These are phyloP conservation scores for Eremobia ochroleuca DNA, from an alignment of 2,888 invertebrate species.

Conservation along the genomic window DNA sequence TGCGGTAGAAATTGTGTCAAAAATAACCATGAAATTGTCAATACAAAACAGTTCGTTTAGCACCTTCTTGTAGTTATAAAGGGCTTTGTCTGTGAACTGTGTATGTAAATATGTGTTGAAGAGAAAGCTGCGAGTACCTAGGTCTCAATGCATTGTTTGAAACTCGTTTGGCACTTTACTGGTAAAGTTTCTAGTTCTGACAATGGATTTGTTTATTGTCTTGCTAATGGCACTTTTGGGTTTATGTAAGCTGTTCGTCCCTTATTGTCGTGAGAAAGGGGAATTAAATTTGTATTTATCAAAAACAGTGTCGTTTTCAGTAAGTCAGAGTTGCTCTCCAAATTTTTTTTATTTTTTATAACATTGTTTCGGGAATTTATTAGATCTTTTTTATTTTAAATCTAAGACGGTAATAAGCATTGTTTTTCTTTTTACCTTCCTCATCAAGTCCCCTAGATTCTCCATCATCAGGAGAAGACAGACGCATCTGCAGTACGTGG, in stretches of 20 bases:
- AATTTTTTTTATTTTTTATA: neutral
- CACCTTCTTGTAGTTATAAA: conserved; percentile 59
- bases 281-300: neutral
- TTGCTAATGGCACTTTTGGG: conserved; percentile 54
- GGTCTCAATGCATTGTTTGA: conserved; percentile 72
- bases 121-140: conserved; percentile 78
- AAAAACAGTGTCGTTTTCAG: neutral
- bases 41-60: conserved; percentile 49
- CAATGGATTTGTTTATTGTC: conserved; percentile 59
- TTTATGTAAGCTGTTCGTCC: conserved; percentile 38
- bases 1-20: conserved; percentile 4
- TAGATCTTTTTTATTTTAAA: neutral
- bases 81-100: conserved; percentile 62
- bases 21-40: conserved; percentile 39
- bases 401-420: conserved; percentile 12
- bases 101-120: conserved; percentile 67
- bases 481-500: conserved; percentile 87
- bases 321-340: neutral
- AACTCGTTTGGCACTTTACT: conserved; percentile 64
- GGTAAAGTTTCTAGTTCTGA: conserved; percentile 62
- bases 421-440: conserved; percentile 80
- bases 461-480: conserved; percentile 81
- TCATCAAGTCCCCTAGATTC: conserved; percentile 86
- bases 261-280: neutral
- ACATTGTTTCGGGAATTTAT: neutral